Evolutionary conservation across 2,888 invertebrate species (phyloP).

Genomic region (Drosophila bunnanda): DNA sequence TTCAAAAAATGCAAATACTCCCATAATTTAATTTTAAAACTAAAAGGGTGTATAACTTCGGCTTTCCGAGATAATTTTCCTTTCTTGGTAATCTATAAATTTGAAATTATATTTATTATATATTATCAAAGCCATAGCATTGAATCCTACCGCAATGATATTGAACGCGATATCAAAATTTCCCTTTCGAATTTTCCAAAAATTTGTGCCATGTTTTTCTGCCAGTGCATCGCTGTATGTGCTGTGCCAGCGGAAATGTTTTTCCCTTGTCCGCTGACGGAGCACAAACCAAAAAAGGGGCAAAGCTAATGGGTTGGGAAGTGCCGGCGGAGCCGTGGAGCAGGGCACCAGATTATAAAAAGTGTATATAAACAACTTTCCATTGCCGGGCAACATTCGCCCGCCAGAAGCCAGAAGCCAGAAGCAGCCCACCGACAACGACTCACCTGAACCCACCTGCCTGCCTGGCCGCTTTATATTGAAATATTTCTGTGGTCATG

Average conservation of each 20-base stretch:
- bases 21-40: too few species aligned
- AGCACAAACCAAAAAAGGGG: slow-evolving; percentile 40
- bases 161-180: too few species aligned
- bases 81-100: too few species aligned
- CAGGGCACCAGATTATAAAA: slow-evolving; percentile 39
- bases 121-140: too few species aligned
- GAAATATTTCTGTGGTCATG: slow-evolving; percentile 50
- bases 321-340: not conserved
- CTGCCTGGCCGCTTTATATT: slow-evolving; percentile 37
- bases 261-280: slow-evolving; percentile 42
- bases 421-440: not conserved
- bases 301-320: slow-evolving; percentile 38
- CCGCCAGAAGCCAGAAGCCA: slow-evolving; percentile 1
- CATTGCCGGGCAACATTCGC: slow-evolving; percentile 24
- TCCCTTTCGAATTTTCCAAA: too few species aligned
- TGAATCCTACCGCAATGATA: too few species aligned
- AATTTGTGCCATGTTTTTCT: not conserved
- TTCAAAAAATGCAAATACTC: too few species aligned
- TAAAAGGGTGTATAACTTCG: too few species aligned
- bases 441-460: slow-evolving; percentile 5
- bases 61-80: too few species aligned
- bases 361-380: slow-evolving; percentile 41
- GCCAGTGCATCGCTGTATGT: slow-evolving; percentile 24
- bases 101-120: too few species aligned
- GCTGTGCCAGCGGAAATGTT: slow-evolving; percentile 53